These are phyloP conservation scores for Phragmatobia fuliginosa DNA, from an alignment of 2,888 invertebrate species.

Conservation along the genomic window DNA sequence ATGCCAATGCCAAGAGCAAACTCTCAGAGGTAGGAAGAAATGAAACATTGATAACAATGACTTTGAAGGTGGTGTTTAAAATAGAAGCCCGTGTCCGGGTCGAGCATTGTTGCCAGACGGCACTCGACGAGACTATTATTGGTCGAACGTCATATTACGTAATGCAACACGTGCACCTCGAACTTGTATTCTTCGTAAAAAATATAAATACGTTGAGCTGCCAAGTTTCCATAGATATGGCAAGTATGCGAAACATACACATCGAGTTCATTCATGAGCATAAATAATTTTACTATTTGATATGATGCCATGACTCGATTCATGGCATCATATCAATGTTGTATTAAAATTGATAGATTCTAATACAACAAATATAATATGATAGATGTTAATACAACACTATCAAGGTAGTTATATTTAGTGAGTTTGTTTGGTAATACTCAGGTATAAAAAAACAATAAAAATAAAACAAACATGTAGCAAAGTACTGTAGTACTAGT, in stretches of 20 bases:
- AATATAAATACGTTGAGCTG: conserved; percentile 20
- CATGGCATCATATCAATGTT: no score
- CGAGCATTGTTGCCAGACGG: conserved; percentile 63
- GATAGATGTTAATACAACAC: no score
- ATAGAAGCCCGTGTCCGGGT: conserved; percentile 82
- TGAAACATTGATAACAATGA: conserved; percentile 73
- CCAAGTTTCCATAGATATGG: conserved; percentile 14
- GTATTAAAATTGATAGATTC: no score
- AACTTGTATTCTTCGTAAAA: conserved; percentile 18
- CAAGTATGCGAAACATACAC: not conserved
- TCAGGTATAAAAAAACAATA: no score
- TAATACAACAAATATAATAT: no score
- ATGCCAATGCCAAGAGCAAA: conserved; percentile 79
- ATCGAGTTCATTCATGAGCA: conserved; percentile 9
- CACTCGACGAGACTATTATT: conserved; percentile 43
- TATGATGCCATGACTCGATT: not conserved
- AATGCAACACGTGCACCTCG: conserved; percentile 42
- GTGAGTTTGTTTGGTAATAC: not conserved
- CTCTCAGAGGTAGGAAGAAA: conserved; percentile 75
- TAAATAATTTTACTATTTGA: not conserved
- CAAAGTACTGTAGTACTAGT: not conserved
- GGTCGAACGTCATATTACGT: conserved; percentile 44
- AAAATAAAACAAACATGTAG: no score
- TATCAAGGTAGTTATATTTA: not conserved
- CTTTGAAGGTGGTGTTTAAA: conserved; percentile 74